Percentiles rank a stretch among this genome's conserved stretches.
These are phyloP conservation scores for Aricia agestis DNA, from an alignment of 1,140 invertebrate genomes.

Conservation along the genomic window DNA sequence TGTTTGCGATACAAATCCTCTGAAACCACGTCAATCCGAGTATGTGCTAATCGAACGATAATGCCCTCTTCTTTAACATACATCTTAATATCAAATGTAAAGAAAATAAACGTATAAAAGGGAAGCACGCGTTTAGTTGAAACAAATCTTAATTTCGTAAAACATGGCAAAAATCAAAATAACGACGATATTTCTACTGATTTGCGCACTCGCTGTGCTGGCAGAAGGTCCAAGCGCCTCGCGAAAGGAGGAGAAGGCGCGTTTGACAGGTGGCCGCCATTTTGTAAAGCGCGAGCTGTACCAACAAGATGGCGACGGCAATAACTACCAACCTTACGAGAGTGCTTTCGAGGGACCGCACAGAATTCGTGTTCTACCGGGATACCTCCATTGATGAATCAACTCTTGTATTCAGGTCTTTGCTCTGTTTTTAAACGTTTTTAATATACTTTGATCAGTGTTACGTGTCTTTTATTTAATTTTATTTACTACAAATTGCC, in stretches of 20 bases:
- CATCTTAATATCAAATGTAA: neutral
- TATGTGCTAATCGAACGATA: neutral
- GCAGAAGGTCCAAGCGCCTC: conserved; percentile 1
- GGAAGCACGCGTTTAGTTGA: neutral
- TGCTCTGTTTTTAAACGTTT: neutral
- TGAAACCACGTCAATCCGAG: neutral
- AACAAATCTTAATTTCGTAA: neutral
- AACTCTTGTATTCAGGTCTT: neutral
- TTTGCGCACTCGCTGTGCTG: conserved; percentile 16
- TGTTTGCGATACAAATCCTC: neutral
- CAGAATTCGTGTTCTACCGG: conserved; percentile 49
- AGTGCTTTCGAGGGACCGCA: conserved; percentile 44
- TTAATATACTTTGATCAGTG: neutral
- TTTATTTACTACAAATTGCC: neutral
- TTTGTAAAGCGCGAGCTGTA: conserved; percentile 29
- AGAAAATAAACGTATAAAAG: neutral
- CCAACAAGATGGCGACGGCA: conserved; percentile 29
- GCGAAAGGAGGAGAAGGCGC: neutral
- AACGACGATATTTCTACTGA: conserved; percentile 16
- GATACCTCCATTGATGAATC: conserved; percentile 46
- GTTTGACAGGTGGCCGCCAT: conserved; percentile 24
- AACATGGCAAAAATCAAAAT: conserved; percentile 19
- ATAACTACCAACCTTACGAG: conserved; percentile 36
- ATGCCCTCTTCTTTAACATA: neutral
- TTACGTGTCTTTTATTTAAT: neutral